These are phyloP conservation scores for Cheilosia vernalis DNA, from an alignment of 2,888 invertebrate genomes.

Conservation along the genomic window DNA sequence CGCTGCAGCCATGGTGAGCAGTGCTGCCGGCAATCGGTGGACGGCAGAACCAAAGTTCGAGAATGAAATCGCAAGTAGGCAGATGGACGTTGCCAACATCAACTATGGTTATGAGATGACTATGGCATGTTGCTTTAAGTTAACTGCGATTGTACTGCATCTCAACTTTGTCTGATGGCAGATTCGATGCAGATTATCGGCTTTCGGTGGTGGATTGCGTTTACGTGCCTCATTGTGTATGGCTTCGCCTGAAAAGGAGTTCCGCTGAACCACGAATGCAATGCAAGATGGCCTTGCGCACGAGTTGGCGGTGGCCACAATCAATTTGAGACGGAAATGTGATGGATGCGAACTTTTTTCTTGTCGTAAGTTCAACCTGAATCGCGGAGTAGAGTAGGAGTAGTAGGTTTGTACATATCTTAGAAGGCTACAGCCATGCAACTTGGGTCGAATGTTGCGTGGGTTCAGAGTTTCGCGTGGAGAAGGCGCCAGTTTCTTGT, in stretches of 20 bases:
- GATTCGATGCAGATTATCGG: slow-evolving; percentile 64
- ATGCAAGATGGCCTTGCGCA: slow-evolving; percentile 49
- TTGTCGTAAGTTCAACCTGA: not conserved
- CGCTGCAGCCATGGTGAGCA: slow-evolving; percentile 43
- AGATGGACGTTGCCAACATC: slow-evolving; percentile 57
- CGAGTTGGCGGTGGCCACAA: slow-evolving; percentile 5
- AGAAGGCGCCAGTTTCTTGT: too few relatives aligned
- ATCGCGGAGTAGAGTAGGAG: not conserved
- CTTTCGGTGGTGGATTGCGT: slow-evolving; percentile 28
- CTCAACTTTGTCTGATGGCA: slow-evolving; percentile 33
- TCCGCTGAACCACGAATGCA: slow-evolving; percentile 25
- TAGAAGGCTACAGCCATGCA: too few relatives aligned
- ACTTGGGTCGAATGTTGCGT: too few relatives aligned
- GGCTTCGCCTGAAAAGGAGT: slow-evolving; percentile 45
- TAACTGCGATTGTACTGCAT: slow-evolving; percentile 7
- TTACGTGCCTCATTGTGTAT: slow-evolving; percentile 33
- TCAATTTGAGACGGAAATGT: slow-evolving; percentile 8
- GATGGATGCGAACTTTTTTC: not conserved
- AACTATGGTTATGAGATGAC: not conserved
- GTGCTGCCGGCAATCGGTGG: slow-evolving; percentile 39
- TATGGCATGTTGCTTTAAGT: slow-evolving; percentile 7
- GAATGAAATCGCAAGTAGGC: slow-evolving; percentile 68
- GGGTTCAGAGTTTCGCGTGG: too few relatives aligned
- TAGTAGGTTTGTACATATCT: too few relatives aligned
- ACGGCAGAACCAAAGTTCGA: slow-evolving; percentile 27